These are phyloP conservation scores for Trachops cirrhosus DNA, from an alignment of 2,797 vertebrate genomes.

Conservation along the genomic window DNA sequence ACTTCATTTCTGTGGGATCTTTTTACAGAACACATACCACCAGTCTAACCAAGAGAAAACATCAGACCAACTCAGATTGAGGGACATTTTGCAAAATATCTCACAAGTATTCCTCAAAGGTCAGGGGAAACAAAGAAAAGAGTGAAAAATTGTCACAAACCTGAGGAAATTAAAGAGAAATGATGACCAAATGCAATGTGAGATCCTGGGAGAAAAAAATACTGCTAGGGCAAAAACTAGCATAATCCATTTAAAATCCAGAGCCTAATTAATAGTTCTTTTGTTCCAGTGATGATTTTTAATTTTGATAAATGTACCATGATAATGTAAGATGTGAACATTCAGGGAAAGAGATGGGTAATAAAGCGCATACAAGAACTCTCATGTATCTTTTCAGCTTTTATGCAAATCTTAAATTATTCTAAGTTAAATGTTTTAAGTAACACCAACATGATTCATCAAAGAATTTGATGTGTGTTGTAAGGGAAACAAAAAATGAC, in stretches of 20 bases:
- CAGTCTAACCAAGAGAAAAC: not conserved
- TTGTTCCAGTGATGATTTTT: not conserved
- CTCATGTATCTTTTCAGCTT: not conserved
- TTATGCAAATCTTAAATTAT: not conserved
- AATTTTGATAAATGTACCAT: not conserved
- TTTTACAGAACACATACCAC: not conserved
- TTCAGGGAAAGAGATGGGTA: not conserved
- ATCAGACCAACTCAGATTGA: not conserved
- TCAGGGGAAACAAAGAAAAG: not conserved
- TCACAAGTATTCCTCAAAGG: not conserved
- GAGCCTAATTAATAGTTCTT: not conserved
- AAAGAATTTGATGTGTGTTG: not conserved
- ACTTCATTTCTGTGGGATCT: not conserved
- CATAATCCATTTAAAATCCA: not conserved
- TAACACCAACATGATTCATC: not conserved
- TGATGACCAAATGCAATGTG: not conserved
- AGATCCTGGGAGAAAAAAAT: not conserved
- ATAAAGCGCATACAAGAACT: not conserved
- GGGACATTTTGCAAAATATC: not conserved
- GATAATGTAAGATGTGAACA: not conserved
- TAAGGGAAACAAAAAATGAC: not conserved
- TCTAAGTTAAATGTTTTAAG: not conserved
- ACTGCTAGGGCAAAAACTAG: not conserved
- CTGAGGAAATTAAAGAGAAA: not conserved
- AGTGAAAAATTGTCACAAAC: not conserved